Evolutionary conservation across 2,113 vertebrate genomes (phyloP).

Genomic region (Bostrychus sinensis): DNA sequence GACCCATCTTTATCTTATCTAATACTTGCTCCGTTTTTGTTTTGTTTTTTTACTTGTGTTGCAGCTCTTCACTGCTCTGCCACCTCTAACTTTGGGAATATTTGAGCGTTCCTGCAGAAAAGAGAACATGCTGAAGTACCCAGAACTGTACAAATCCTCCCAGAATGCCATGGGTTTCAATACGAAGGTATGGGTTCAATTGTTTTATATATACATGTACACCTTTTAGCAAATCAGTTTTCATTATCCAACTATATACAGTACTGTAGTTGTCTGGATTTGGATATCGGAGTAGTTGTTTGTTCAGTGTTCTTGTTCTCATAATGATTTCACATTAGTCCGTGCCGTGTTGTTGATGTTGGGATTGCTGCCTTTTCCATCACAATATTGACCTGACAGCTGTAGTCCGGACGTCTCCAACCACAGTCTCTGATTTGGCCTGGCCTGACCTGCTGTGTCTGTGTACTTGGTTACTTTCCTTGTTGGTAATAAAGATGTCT

Average conservation of each 20-base stretch:
- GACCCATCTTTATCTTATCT: too few species aligned
- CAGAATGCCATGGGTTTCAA: constrained; percentile 98
- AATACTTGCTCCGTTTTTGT: too few species aligned
- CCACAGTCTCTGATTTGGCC: constrained; percentile 21
- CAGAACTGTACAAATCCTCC: constrained; percentile 96
- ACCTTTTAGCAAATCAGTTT: too few species aligned
- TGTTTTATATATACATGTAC: neutral
- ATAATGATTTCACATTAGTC: constrained; percentile 17
- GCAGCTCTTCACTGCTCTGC: constrained; percentile 95
- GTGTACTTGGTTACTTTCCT: constrained; percentile 47
- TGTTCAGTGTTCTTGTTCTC: too few species aligned
- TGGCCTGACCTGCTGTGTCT: constrained; percentile 57
- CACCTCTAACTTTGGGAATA: constrained; percentile 96
- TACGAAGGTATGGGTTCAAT: constrained; percentile 86
- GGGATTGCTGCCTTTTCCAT: constrained; percentile 15
- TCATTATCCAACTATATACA: too few species aligned
- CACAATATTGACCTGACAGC: constrained; percentile 42
- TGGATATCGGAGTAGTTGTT: too few species aligned
- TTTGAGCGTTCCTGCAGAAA: constrained; percentile 97
- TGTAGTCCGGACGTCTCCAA: constrained; percentile 37
- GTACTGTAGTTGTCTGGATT: too few species aligned
- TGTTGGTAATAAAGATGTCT: constrained; percentile 81
- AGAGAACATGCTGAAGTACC: constrained; percentile 98
- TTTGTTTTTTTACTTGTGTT: neutral
- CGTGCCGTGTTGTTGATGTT: constrained; percentile 20